phyloP scores from a whole-genome alignment of 2,888 invertebrate species.

The Cotesia congregata region DNA sequence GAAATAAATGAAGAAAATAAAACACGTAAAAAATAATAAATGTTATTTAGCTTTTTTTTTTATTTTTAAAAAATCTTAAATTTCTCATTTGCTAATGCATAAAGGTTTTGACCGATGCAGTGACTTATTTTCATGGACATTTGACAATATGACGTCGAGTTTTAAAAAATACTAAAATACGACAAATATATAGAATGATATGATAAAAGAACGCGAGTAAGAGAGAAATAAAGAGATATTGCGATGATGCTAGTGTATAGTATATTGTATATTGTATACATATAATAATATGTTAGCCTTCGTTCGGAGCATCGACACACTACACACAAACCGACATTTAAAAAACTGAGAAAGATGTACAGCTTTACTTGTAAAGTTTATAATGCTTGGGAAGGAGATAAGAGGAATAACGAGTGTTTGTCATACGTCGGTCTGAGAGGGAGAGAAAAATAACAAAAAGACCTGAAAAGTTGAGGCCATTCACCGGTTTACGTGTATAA shows the following conservation, averaged over 20 bases:
- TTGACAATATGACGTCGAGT: not conserved
- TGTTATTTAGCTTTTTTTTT: not conserved
- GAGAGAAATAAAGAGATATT: slow-evolving; percentile 24
- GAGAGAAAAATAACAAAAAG: slow-evolving; percentile 8
- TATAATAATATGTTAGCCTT: slow-evolving; percentile 30
- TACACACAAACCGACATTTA: not conserved
- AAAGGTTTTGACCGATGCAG: slow-evolving; percentile 13
- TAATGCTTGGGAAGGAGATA: not conserved
- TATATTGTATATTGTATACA: not conserved
- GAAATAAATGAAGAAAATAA: not conserved
- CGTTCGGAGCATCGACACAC: slow-evolving; percentile 40
- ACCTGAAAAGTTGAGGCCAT: slow-evolving; percentile 41
- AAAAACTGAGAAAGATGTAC: slow-evolving; percentile 34
- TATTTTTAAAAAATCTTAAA: not conserved
- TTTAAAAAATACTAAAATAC: not conserved
- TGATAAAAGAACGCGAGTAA: not conserved
- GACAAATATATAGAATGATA: slow-evolving; percentile 19
- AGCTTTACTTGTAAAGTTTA: not conserved
- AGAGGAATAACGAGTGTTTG: not conserved
- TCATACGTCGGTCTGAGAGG: not conserved
- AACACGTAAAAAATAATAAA: not conserved
- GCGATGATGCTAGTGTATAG: slow-evolving; percentile 19
- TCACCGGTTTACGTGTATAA: slow-evolving; percentile 37
- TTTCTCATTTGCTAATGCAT: not conserved
- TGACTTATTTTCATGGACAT: slow-evolving; percentile 22